Evolutionary conservation across 2,888 invertebrate species (phyloP), one percentile per base, ranked within the genome.

Genomic region (Falcaria lacertinaria): DNA sequence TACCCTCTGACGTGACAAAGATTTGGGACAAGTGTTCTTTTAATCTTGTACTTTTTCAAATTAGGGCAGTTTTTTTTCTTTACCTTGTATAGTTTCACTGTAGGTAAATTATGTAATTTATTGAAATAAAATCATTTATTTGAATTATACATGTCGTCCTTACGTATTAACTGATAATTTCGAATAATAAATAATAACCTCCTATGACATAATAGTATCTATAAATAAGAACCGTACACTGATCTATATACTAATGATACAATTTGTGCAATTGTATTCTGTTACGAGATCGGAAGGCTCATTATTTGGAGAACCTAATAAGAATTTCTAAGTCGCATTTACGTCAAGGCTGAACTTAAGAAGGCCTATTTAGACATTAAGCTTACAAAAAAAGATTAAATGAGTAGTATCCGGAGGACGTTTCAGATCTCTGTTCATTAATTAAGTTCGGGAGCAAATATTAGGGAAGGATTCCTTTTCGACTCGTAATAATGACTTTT

Each of bases 281-380:
- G 62, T 64, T 67, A 68, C 57, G 52, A 14, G 60, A 52, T 52
- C 58, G 61, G 61, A 62, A 57, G 57, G 60, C 73, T 80, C 74
- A 76, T 84, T 83, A 81, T 76, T 80, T 74, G 74, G 74, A 74
- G 72, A 74, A 75, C 69, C 74, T 80, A 80, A 79, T 81, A 83
- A 81, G 81, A 78, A 81, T 79, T 75, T 73, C 62, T 80, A 75
- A 80, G 84, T 72, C 83, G 81, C 63, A 80, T 85, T 82, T 78
- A 79, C 70, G 83, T 83, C 83, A 78, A 63, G 69, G 60, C 49
- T 60, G 64, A 64, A 70, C 70, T 68, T 73, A 72, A 75, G 73
- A 57, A 53, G 64, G 55, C 63, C 61, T 64, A 66, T 70, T n/a
- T 64, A 75, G 78, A 80, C 74, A 74, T 60, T 69, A 69, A 74